A percentile compares a stretch with the other conserved stretches of the same genome.
Evolutionary conservation across 2,888 invertebrate genomes (phyloP).

Genomic region (Noctua janthe): DNA sequence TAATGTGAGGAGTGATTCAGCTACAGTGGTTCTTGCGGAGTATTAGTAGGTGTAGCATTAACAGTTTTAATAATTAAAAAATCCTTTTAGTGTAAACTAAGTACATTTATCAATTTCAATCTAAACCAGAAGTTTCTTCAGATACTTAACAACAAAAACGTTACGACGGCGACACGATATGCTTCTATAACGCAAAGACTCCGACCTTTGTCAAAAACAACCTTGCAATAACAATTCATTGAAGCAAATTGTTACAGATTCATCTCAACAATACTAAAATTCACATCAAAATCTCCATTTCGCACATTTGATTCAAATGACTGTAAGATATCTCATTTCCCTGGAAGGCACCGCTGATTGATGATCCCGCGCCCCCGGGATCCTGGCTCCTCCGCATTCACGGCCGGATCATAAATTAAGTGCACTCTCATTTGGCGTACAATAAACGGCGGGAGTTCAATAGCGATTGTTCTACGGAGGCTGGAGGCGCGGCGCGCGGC

Average conservation of each 20-base stretch:
- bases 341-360: slow-evolving; percentile 70
- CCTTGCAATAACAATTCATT: slow-evolving; percentile 34
- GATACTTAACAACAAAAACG: not conserved
- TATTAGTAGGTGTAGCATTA: not conserved
- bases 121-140: not conserved
- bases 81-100: not conserved
- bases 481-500: slow-evolving; percentile 12
- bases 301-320: slow-evolving; percentile 60
- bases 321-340: slow-evolving; percentile 65
- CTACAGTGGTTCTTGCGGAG: not conserved
- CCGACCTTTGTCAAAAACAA: slow-evolving; percentile 18
- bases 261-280: slow-evolving; percentile 53
- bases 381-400: slow-evolving; percentile 64
- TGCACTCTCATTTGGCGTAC: slow-evolving; percentile 73
- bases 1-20: not conserved
- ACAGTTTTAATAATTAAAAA: not conserved
- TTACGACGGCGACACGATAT: not conserved
- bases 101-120: not conserved
- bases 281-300: slow-evolving; percentile 58
- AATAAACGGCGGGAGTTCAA: slow-evolving; percentile 68
- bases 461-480: slow-evolving; percentile 69
- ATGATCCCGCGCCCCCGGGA: slow-evolving; percentile 64
- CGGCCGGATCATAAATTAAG: slow-evolving; percentile 76
- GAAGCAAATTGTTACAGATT: slow-evolving; percentile 44
- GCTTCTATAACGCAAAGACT: not conserved